These are phyloP conservation scores for Brachyptera putata DNA, from an alignment of 2,888 invertebrate species.

Conservation along the genomic window DNA sequence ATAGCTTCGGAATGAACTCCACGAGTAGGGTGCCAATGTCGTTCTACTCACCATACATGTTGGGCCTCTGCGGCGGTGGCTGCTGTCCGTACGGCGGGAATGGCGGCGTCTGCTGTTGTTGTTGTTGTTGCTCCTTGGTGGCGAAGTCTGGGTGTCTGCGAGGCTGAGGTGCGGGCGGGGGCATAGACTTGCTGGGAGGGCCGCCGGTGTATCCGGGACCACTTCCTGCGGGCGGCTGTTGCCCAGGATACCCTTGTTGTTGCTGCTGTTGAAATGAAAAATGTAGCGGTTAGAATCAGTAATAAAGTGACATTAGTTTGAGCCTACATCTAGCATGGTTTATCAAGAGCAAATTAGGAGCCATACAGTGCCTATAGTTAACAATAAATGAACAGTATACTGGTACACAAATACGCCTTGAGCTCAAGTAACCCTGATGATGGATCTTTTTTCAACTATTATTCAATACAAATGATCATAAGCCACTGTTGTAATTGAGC, in stretches of 20 bases:
- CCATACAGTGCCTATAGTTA: not conserved
- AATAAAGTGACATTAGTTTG: too few species aligned
- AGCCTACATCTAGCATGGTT: not conserved
- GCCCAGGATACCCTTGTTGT: constrained; percentile 36
- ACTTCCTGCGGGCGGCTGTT: constrained; percentile 31
- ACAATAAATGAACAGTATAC: too few species aligned
- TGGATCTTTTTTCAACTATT: too few species aligned
- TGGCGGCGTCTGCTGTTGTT: constrained; percentile 47
- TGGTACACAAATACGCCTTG: too few species aligned
- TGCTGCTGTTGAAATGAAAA: too few species aligned
- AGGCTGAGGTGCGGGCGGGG: constrained; percentile 64
- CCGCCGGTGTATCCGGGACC: constrained; percentile 46
- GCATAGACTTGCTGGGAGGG: constrained; percentile 52
- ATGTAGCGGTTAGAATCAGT: too few species aligned
- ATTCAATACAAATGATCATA: too few species aligned
- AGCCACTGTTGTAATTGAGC: too few species aligned
- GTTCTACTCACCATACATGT: constrained; percentile 57
- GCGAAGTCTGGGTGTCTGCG: constrained; percentile 79
- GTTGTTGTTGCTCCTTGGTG: constrained; percentile 57
- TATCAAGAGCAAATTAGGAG: not conserved
- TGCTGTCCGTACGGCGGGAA: constrained; percentile 62
- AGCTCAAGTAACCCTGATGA: too few species aligned
- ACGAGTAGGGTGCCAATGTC: too few species aligned
- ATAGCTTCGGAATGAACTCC: too few species aligned
- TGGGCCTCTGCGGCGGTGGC: constrained; percentile 60